Base-by-base conservation (phyloP, 2,888 invertebrate genomes). In the Meloe dianella region DNA sequence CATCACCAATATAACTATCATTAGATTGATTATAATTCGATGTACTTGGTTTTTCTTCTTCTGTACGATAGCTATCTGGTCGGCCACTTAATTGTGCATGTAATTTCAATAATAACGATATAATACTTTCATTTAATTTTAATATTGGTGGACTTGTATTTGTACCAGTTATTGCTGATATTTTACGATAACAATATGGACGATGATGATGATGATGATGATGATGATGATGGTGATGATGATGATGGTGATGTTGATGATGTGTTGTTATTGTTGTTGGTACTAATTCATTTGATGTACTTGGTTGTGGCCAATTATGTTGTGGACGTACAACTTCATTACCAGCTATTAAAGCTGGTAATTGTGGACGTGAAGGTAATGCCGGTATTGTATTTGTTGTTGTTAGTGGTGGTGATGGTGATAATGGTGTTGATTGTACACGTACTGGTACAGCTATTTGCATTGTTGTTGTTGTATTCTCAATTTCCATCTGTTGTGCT, bases 21-120 rank as follows among this genome's bases (percentile, higher is more conserved):
- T 75, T 67, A 60, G 60, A 66, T 66, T 60, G 67, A 65, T 64
- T 73, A n/a, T 27, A 27, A 27, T 70, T 72, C 4, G 71, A 54
- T 9, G 72, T 69, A 35, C 77, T 74, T 68, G 85, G 85, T 67
- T 72, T 69, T 17, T 74, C 71, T 29, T 82, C 81, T 10, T 84
- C 87, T 68, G 71, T 85, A 82, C 78, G 84, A 79, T 79, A 97
- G 71, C 95, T 95, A 80, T 96, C 95, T 9, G 93, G 89, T 12
- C 89, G 85, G 0, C 94, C 94, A 0, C 94, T 92, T 51, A 97
- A 85, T 80, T 96, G 95, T 2, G 95, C 94, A 83, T 98, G 97
- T 80, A 95, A 94, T 81, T 95, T 96, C 62, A 97, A 85, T 56
- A 98, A 85, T 61, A 97, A 85, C 0, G 96, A 95, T 74, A 98